These are phyloP conservation scores for Acromyrmex charruanus DNA, from an alignment of 1,140 invertebrate genomes.

Conservation along the genomic window DNA sequence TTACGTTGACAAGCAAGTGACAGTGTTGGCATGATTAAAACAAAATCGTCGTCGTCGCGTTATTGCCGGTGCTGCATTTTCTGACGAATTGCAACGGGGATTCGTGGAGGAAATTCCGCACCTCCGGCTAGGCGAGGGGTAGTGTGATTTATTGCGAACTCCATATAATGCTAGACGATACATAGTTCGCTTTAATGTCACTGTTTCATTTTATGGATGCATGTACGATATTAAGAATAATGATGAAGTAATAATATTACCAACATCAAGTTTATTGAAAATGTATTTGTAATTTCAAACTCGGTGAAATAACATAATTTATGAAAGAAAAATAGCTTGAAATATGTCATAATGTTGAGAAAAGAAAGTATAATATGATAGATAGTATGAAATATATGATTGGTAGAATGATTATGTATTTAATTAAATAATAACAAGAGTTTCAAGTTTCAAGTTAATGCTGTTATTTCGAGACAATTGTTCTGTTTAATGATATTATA, in stretches of 20 bases:
- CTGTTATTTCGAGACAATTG: conserved; percentile 12
- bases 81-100: conserved; percentile 57
- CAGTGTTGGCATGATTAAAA: conserved; percentile 71
- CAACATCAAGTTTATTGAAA: conserved; percentile 3
- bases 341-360: neutral
- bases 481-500: conserved; percentile 12
- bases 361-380: neutral
- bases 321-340: neutral
- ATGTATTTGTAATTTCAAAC: neutral
- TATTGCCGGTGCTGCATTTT: conserved; percentile 32
- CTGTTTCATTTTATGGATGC: conserved; percentile 13
- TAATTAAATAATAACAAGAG: neutral
- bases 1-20: conserved; percentile 10
- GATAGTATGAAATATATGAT: neutral
- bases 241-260: neutral
- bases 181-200: conserved; percentile 50
- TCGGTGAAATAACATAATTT: neutral
- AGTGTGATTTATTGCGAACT: conserved; percentile 57
- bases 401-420: neutral
- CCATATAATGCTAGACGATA: conserved; percentile 50
- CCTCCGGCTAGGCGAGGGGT: conserved; percentile 37
- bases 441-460: neutral
- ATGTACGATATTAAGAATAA: conserved; percentile 33
- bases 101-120: conserved; percentile 53
- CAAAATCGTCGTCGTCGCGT: conserved; percentile 64